Conservation (phyloP, 2,797 vertebrate species). For the Tinamus major region DNA sequence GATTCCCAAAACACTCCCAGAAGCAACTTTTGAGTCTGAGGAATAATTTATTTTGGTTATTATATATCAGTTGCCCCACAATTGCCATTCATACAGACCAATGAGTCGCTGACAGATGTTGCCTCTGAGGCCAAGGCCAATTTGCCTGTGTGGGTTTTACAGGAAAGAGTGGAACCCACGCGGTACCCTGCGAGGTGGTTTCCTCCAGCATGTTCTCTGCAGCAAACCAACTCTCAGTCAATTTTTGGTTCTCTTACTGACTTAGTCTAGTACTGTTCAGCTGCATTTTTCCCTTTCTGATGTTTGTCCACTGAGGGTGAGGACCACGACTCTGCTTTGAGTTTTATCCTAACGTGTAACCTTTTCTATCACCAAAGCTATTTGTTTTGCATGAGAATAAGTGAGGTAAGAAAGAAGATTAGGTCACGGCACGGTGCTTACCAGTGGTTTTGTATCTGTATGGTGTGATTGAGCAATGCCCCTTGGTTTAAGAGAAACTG, state of each 20-base stretch:
- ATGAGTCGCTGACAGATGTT: background rate
- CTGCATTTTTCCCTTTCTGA: background rate
- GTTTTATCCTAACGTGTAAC: background rate
- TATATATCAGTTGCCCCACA: rapidly evolving
- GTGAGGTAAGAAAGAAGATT: background rate
- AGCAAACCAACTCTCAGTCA: background rate
- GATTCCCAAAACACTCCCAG: background rate
- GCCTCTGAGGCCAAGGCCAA: background rate
- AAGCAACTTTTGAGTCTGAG: background rate
- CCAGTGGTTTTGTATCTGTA: background rate
- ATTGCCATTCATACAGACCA: background rate
- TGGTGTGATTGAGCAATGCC: background rate
- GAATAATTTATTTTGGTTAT: background rate
- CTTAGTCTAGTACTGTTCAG: background rate
- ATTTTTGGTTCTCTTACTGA: background rate
- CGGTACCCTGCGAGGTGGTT: background rate
- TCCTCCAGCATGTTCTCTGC: background rate
- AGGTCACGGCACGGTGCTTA: background rate
- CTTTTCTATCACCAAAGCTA: background rate
- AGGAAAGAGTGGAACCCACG: background rate
- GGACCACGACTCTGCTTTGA: background rate
- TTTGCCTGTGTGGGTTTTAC: background rate
- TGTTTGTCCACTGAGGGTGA: background rate
- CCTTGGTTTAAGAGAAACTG: background rate
- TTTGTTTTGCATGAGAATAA: background rate